A percentile compares a stretch with the other conserved stretches of the same genome.
Conservation (phyloP, 2,113 vertebrate species). For the Prietella phreatophila region DNA sequence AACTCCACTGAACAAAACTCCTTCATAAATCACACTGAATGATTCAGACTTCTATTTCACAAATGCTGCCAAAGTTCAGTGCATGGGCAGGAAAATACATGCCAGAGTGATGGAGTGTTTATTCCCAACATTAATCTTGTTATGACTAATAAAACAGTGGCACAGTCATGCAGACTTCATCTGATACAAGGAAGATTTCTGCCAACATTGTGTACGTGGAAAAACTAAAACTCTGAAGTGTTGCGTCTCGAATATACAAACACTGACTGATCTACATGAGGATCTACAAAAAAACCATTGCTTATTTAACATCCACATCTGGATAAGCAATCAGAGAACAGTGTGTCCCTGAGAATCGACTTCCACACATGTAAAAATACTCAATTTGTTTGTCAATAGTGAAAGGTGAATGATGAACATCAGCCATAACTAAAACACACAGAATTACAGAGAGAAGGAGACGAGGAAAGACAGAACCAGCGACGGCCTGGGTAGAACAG, state of each 20-base stretch:
- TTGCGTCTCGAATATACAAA: not conserved
- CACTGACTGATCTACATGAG: not conserved
- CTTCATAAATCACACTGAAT: not conserved
- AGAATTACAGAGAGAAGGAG: not conserved
- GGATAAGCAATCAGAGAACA: not conserved
- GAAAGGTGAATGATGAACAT: not conserved
- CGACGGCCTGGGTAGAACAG: not conserved
- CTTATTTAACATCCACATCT: not conserved
- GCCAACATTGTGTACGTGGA: not conserved
- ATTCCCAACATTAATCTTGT: not conserved
- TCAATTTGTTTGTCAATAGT: not conserved
- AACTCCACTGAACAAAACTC: not conserved
- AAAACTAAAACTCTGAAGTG: not conserved
- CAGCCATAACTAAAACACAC: not conserved
- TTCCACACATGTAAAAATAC: not conserved
- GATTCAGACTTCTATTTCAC: not conserved
- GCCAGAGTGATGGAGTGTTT: not conserved
- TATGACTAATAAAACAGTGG: not conserved
- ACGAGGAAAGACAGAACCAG: not conserved
- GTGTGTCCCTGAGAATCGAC: not conserved
- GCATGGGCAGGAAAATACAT: constrained; percentile 24
- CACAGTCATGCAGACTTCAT: not conserved
- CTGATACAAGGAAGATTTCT: not conserved
- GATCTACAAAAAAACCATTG: not conserved
- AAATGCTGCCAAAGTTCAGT: constrained; percentile 12